Conservation (phyloP, 2,113 vertebrate species). For the Rana temporaria region DNA sequence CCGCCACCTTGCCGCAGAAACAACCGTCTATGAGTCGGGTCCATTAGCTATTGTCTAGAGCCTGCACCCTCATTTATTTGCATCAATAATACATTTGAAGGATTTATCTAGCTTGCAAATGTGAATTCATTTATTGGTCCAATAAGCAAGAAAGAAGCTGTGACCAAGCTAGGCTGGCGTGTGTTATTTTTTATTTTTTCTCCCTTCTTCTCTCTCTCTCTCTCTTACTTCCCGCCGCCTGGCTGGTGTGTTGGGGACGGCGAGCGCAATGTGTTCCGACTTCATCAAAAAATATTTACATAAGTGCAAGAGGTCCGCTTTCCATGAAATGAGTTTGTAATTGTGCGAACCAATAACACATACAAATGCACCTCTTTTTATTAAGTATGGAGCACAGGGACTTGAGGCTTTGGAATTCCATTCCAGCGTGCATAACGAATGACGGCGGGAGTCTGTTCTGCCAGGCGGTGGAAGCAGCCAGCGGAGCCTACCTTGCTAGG, state of each 20-base stretch:
- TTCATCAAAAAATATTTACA: slow-evolving; percentile 54
- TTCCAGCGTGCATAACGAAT: slow-evolving; percentile 38
- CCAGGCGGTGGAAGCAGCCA: slow-evolving; percentile 10
- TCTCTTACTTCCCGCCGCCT: slow-evolving; percentile 44
- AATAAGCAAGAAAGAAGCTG: slow-evolving; percentile 69
- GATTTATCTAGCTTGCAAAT: slow-evolving; percentile 86
- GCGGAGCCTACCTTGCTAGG: not conserved
- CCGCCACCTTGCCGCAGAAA: slow-evolving; percentile 72
- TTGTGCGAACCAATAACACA: slow-evolving; percentile 13
- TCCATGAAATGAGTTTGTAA: slow-evolving; percentile 52
- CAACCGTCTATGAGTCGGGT: slow-evolving; percentile 73
- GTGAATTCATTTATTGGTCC: slow-evolving; percentile 77
- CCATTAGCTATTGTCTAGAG: slow-evolving; percentile 82
- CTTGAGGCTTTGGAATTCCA: slow-evolving; percentile 33
- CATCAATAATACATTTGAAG: slow-evolving; percentile 82
- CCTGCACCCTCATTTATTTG: slow-evolving; percentile 80
- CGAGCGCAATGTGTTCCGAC: slow-evolving; percentile 56
- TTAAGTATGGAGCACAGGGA: slow-evolving; percentile 11
- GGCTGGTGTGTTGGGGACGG: slow-evolving; percentile 48
- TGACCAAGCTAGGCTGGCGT: slow-evolving; percentile 55
- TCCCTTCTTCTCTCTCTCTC: too few species aligned
- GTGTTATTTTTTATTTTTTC: not conserved
- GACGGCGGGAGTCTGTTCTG: slow-evolving; percentile 25
- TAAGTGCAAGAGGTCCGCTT: slow-evolving; percentile 47
- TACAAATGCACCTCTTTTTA: slow-evolving; percentile 47